Percentiles rank a stretch among this genome's conserved stretches.
phyloP scores from a whole-genome alignment of 2,888 invertebrate species.

The Hirtodrosophila cameraria region DNA sequence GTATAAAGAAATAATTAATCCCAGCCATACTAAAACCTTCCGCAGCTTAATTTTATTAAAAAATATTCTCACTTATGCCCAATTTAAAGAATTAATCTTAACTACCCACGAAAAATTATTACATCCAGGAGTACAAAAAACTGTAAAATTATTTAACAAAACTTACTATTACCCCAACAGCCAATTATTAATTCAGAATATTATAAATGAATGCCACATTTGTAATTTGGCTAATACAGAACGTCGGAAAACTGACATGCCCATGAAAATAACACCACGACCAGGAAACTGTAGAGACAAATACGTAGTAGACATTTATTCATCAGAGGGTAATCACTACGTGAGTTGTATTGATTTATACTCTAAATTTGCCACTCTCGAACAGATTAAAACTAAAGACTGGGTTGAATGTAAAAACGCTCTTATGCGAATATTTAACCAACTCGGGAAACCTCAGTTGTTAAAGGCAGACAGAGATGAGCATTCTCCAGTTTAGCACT shows the following conservation, averaged over 20 bases:
- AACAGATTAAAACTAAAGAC: neutral
- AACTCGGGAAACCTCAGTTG: neutral
- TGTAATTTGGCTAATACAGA: neutral
- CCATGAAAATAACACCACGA: neutral
- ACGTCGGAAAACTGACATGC: neutral
- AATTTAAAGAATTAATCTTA: constrained; percentile 11
- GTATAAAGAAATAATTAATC: constrained; percentile 1
- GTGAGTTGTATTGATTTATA: constrained; percentile 15
- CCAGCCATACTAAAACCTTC: neutral
- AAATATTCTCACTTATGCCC: constrained; percentile 1
- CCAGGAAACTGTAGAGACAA: neutral
- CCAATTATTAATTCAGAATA: constrained; percentile 12
- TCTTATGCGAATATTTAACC: too few species aligned
- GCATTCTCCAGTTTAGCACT: constrained; percentile 3
- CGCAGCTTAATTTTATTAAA: constrained; percentile 7
- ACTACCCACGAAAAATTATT: constrained; percentile 10
- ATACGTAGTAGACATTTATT: constrained; percentile 1
- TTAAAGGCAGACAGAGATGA: constrained; percentile 10
- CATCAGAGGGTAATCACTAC: constrained; percentile 9
- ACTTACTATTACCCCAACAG: constrained; percentile 11
- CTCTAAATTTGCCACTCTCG: constrained; percentile 8
- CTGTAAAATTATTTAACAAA: constrained; percentile 9
- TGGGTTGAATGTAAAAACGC: neutral
- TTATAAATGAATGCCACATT: constrained; percentile 10
- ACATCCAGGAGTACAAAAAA: constrained; percentile 19